Percentiles rank a stretch among this genome's conserved stretches.
These are phyloP conservation scores for Limenitis camilla DNA, from an alignment of 2,888 invertebrate species.

Conservation along the genomic window DNA sequence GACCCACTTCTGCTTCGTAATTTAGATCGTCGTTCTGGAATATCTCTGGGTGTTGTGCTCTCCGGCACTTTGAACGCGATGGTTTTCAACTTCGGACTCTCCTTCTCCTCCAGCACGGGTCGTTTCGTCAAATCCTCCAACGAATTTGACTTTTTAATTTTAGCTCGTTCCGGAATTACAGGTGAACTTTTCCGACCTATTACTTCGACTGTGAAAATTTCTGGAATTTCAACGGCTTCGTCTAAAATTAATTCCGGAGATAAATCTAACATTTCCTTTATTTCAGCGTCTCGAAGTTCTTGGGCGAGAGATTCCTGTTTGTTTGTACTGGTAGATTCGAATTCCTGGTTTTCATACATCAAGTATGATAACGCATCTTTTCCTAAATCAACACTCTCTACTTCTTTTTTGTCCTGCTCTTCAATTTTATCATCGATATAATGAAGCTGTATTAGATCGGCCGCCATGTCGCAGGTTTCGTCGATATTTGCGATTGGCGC, in stretches of 20 bases:
- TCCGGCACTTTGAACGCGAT: conserved; percentile 64
- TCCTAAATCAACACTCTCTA: conserved; percentile 52
- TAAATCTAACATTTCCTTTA: conserved; percentile 53
- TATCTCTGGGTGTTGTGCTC: conserved; percentile 56
- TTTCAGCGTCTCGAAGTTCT: conserved; percentile 56
- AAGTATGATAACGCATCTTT: conserved; percentile 63
- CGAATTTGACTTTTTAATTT: conserved; percentile 58
- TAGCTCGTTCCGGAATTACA: conserved; percentile 56
- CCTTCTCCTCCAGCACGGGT: conserved; percentile 34
- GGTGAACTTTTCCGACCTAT: conserved; percentile 47
- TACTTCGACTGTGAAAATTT: conserved; percentile 45
- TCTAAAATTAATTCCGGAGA: conserved; percentile 63
- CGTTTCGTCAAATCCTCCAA: conserved; percentile 52
- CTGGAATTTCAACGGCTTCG: conserved; percentile 46
- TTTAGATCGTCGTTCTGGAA: conserved; percentile 52
- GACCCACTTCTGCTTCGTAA: conserved; percentile 55
- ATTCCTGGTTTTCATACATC: conserved; percentile 50
- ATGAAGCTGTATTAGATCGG: conserved; percentile 39
- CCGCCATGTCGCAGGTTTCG: conserved; percentile 51
- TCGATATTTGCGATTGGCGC: conserved; percentile 66
- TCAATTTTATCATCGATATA: conserved; percentile 52
- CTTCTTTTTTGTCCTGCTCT: conserved; percentile 26
- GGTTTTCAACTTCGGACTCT: conserved; percentile 47
- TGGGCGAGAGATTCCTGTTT: conserved; percentile 48
- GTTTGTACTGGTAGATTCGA: conserved; percentile 30